Base-by-base conservation (phyloP, 2,113 vertebrate species). In the Hucho hucho region DNA sequence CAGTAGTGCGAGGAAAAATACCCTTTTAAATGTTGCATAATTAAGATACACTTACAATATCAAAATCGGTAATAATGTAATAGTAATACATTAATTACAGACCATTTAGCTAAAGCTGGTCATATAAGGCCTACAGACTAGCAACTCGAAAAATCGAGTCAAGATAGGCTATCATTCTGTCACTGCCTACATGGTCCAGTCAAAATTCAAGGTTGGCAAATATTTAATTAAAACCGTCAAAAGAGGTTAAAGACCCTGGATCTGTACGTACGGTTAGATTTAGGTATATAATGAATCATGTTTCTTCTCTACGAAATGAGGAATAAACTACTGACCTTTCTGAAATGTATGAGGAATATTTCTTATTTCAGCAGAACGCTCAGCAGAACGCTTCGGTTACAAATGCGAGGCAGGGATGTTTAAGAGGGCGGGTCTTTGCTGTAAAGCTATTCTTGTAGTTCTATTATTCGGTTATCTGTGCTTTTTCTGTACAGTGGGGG, bases 161-260 rank as follows among this genome's bases (percentile, higher is more conserved):
- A 12, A 43, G 9, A 43, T 43, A 2, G 49, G 49, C 49, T 18
- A 53, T 53, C 49, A 47, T 43, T 11, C 22, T 46, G 20, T 69
- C n/a, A 69, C 14, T 11, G 13, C 32, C 7, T 37, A 6, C 28
- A 16, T 18, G 4, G 29, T 28, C 65, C 65, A 6, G 78, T 77
- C 77, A 86, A 70, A 81, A 70, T 71, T 69, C 83, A 85, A 87
- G 84, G 77, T 88, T 78, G 73, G 28, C 26, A 16, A 68, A 32
- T 32, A 61, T 61, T 61, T 29, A 4, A 20, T 61, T 13, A 18
- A 70, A 0, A 69, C 70, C 13, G 49, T 2, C 16, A 26, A 24
- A 22, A n/a, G 37, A 43, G 37, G 9, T 43, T 43, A 43, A 43
- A 43, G 37, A 11, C 7, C n/a, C 9, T 22, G 24, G n/a, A 6